Conservation (phyloP, 1,140 invertebrate genomes). For the Amphibalanus amphitrite region DNA sequence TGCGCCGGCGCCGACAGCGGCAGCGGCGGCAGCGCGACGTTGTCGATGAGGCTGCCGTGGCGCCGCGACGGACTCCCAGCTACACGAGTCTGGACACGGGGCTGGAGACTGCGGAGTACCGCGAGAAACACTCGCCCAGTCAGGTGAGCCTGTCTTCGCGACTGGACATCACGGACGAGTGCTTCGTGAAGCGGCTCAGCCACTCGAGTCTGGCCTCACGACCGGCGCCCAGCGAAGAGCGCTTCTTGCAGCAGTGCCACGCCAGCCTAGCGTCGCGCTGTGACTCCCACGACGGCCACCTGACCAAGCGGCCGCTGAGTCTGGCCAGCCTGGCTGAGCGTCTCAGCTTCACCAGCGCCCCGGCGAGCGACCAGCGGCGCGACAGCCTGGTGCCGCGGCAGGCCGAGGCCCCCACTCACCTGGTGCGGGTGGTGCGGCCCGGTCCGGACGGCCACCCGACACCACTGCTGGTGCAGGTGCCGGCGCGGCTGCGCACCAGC, state of each 20-base stretch:
- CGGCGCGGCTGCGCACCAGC: not conserved
- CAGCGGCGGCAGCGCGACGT: constrained; percentile 47
- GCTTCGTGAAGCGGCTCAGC: not conserved
- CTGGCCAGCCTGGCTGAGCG: not conserved
- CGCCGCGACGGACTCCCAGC: not conserved
- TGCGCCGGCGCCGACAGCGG: constrained; percentile 38
- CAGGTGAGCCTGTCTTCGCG: not conserved
- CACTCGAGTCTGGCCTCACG: not conserved
- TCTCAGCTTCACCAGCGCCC: not conserved
- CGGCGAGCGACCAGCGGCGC: not conserved
- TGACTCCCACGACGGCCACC: not conserved
- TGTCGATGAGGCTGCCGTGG: constrained; percentile 42
- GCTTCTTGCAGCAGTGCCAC: not conserved
- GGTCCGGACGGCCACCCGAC: not conserved
- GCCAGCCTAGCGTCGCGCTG: not conserved
- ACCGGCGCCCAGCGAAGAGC: not conserved
- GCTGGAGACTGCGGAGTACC: not conserved
- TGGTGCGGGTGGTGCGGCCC: not conserved
- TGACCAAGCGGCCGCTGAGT: not conserved
- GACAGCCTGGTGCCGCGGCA: not conserved
- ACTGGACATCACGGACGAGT: not conserved
- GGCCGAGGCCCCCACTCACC: not conserved
- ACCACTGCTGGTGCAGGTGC: not conserved
- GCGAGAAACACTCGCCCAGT: not conserved
- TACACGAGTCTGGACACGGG: not conserved